Conservation (phyloP, 2,888 invertebrate species). For the Ophion ventricosus region DNA sequence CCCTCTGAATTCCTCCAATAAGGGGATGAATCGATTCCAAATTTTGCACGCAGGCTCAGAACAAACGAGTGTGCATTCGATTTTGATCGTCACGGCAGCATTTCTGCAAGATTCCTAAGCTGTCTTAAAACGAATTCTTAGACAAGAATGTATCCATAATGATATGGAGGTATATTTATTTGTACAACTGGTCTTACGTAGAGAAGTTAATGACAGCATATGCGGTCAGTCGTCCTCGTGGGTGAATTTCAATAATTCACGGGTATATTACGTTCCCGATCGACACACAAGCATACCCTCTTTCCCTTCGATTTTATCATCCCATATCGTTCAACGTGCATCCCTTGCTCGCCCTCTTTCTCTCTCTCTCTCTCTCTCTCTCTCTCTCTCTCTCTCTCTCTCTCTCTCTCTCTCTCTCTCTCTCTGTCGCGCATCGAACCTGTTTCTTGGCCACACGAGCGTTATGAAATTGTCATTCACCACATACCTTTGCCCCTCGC, state of each 20-base stretch:
- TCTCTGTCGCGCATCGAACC: slow-evolving; percentile 32
- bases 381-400: not conserved
- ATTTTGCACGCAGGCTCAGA: too few relatives aligned
- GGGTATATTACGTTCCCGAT: slow-evolving; percentile 33
- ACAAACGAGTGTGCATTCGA: not conserved
- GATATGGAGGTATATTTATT: not conserved
- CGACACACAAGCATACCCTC: slow-evolving; percentile 11
- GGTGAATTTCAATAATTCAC: slow-evolving; percentile 49
- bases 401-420: not conserved
- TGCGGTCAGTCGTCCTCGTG: not conserved
- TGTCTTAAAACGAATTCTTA: not conserved
- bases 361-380: slow-evolving; percentile 13
- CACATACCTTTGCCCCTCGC: slow-evolving; percentile 7
- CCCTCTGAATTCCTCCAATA: too few relatives aligned
- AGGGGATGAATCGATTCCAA: not conserved
- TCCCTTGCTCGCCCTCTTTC: not conserved
- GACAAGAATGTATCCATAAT: not conserved
- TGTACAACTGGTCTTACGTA: not conserved
- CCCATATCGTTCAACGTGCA: slow-evolving; percentile 5
- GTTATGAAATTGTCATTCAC: slow-evolving; percentile 75
- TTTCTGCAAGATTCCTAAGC: not conserved
- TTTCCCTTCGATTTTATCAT: slow-evolving; percentile 32
- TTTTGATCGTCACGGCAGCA: not conserved
- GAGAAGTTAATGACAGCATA: slow-evolving; percentile 15
- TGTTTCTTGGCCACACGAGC: slow-evolving; percentile 53